Percentiles rank a stretch among this genome's conserved stretches.
Evolutionary conservation across 2,888 invertebrate species (phyloP).

Genomic region (Lacanobia wlatinum): DNA sequence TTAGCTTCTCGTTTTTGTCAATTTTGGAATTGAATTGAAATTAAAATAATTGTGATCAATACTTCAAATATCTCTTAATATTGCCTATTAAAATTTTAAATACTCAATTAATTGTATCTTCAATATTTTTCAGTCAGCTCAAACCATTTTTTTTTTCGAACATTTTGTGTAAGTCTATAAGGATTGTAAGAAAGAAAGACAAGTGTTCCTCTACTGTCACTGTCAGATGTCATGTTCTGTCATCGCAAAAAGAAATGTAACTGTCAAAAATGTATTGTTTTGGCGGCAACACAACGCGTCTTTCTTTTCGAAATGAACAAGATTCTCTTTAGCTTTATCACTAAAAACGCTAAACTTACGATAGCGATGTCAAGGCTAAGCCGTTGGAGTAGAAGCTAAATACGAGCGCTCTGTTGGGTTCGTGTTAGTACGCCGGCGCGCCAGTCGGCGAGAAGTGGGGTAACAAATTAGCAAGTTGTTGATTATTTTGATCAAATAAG

Average conservation of each 20-base stretch:
- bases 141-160: background rate
- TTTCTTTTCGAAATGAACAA: constrained; percentile 50
- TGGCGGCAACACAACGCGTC: constrained; percentile 45
- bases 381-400: constrained; percentile 75
- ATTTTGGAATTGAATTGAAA: background rate
- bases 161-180: background rate
- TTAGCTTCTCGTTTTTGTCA: background rate
- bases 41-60: background rate
- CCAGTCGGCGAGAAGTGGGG: constrained; percentile 71
- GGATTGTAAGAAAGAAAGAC: background rate
- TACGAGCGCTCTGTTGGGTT: constrained; percentile 74
- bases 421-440: constrained; percentile 82
- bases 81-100: no score
- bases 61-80: background rate
- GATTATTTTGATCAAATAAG: constrained; percentile 45
- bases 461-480: constrained; percentile 43
- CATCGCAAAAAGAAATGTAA: constrained; percentile 4
- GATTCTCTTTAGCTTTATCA: constrained; percentile 42
- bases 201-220: constrained; percentile 28
- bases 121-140: no score
- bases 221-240: constrained; percentile 18
- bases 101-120: background rate
- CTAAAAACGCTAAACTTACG: constrained; percentile 62
- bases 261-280: constrained; percentile 48
- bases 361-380: constrained; percentile 81